These are phyloP conservation scores for Labia minor DNA, from an alignment of 2,888 invertebrate species.

Conservation along the genomic window DNA sequence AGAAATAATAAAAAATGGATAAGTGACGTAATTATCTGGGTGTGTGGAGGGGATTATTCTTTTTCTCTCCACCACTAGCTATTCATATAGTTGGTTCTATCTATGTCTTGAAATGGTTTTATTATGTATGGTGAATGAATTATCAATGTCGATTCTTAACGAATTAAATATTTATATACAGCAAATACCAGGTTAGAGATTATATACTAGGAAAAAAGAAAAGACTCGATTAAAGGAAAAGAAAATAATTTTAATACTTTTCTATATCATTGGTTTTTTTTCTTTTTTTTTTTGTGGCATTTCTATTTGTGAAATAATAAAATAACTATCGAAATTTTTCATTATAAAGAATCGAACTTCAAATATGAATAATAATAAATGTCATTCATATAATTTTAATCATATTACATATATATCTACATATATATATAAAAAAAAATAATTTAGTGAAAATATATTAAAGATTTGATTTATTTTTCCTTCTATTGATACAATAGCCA, in stretches of 20 bases:
- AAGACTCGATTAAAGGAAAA: neutral
- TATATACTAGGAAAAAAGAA: neutral
- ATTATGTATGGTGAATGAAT: neutral
- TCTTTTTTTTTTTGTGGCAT: too few species aligned
- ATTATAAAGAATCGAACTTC: too few species aligned
- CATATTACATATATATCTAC: too few species aligned
- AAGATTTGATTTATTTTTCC: too few species aligned
- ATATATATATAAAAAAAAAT: too few species aligned
- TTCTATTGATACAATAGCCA: too few species aligned
- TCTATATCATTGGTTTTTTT: neutral
- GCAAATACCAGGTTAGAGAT: neutral
- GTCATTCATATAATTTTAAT: too few species aligned
- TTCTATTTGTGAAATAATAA: too few species aligned
- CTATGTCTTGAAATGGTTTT: neutral
- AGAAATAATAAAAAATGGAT: neutral
- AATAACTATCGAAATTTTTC: too few species aligned
- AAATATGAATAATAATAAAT: too few species aligned
- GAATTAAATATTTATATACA: conserved; percentile 1
- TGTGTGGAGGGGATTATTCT: neutral
- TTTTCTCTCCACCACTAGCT: neutral
- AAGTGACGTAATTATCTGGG: neutral
- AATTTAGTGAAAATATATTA: too few species aligned
- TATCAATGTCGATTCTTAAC: neutral
- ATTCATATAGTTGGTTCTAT: neutral
- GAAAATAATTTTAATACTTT: conserved; percentile 3